Evolutionary conservation across 2,797 vertebrate genomes (phyloP).

Genomic region (Chelmon rostratus): DNA sequence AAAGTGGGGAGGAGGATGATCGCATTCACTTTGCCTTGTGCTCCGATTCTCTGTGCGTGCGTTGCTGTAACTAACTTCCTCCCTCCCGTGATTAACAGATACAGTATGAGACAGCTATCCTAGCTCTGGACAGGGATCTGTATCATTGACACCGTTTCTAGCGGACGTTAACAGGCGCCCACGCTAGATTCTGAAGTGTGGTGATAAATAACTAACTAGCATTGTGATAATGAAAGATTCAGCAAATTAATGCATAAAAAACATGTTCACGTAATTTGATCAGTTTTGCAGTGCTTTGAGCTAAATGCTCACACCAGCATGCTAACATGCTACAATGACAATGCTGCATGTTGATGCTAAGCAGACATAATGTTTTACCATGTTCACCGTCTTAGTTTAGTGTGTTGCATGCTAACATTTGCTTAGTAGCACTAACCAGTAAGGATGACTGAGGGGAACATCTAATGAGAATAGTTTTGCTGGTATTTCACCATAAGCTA

Average conservation of each 20-base stretch:
- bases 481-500: too few relatives aligned
- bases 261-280: neutral
- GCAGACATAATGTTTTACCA: too few relatives aligned
- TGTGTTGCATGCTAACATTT: too few relatives aligned
- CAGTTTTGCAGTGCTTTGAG: too few relatives aligned
- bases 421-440: too few relatives aligned
- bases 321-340: too few relatives aligned
- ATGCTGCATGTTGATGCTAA: too few relatives aligned
- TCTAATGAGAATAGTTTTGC: too few relatives aligned
- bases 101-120: conserved; percentile 7
- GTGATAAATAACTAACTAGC: neutral
- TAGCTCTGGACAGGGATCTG: conserved; percentile 13
- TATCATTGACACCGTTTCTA: conserved; percentile 39
- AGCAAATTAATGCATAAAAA: neutral
- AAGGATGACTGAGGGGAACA: too few relatives aligned
- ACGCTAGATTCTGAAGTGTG: conserved; percentile 4
- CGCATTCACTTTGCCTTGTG: conserved; percentile 45
- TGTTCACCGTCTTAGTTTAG: too few relatives aligned
- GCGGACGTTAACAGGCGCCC: neutral
- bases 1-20: conserved; percentile 62
- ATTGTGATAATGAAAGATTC: neutral
- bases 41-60: conserved; percentile 33
- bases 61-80: conserved; percentile 21
- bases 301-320: too few relatives aligned
- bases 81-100: conserved; percentile 34